Conservation (phyloP, 2,797 vertebrate species). For the Sebastes minor region DNA sequence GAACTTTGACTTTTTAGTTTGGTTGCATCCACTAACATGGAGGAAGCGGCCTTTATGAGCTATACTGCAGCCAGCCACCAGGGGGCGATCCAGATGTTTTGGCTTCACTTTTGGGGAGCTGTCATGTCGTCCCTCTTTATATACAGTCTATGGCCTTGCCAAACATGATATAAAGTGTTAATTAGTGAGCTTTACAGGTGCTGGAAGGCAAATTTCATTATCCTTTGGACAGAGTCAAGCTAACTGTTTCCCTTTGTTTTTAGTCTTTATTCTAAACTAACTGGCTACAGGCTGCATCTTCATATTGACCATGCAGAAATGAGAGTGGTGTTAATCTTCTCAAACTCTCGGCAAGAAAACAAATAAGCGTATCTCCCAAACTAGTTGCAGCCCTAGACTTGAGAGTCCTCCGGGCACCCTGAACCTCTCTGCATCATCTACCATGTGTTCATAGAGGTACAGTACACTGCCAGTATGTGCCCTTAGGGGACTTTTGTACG, state of each 20-base stretch:
- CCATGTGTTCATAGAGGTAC: not conserved
- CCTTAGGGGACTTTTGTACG: not conserved
- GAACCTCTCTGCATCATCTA: not conserved
- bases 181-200: not conserved
- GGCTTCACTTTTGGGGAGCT: too few species aligned
- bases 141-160: too few species aligned
- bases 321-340: not conserved
- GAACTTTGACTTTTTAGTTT: not conserved
- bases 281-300: not conserved
- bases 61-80: not conserved
- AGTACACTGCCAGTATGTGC: not conserved
- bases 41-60: not conserved
- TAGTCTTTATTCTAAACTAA: not conserved
- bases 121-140: too few species aligned
- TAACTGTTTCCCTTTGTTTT: fast-evolving
- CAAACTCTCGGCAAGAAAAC: not conserved
- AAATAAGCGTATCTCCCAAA: not conserved
- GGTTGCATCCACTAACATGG: not conserved
- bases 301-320: not conserved
- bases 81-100: too few species aligned
- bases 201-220: not conserved
- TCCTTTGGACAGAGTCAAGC: not conserved
- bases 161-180: not conserved
- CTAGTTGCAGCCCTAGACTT: not conserved
- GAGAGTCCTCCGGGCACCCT: not conserved